Conservation (phyloP, 2,888 invertebrate species). For the Phengaris arion region DNA sequence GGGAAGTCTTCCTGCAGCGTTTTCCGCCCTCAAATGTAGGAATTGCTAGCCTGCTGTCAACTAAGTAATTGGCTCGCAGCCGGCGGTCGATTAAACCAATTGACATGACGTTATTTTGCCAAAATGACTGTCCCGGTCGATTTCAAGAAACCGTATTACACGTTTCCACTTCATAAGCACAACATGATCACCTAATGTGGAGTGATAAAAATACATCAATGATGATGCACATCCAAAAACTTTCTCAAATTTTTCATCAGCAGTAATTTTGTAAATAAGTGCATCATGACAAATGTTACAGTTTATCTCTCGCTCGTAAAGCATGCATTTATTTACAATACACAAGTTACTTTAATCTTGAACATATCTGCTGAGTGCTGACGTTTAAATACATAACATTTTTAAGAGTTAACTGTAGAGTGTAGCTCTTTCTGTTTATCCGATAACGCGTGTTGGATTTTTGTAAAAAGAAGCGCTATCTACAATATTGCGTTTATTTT, state of each 20-base stretch:
- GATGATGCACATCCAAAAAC: neutral
- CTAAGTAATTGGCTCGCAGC: slow-evolving; percentile 76
- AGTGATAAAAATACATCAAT: neutral
- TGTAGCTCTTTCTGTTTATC: too few species aligned
- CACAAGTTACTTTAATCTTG: slow-evolving; percentile 1
- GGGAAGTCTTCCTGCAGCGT: slow-evolving; percentile 74
- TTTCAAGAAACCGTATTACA: slow-evolving; percentile 35
- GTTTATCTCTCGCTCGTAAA: slow-evolving; percentile 13
- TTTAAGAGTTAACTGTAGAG: too few species aligned
- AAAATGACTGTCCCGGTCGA: slow-evolving; percentile 50
- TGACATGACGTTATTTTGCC: slow-evolving; percentile 76
- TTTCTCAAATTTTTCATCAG: neutral
- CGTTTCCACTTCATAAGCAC: neutral
- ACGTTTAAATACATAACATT: neutral
- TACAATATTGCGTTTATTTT: too few species aligned
- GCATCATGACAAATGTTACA: slow-evolving; percentile 7
- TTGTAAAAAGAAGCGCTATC: too few species aligned
- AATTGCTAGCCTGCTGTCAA: slow-evolving; percentile 77
- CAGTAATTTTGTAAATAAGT: slow-evolving; percentile 3
- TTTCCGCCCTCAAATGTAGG: slow-evolving; percentile 78
- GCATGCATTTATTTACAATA: slow-evolving; percentile 15
- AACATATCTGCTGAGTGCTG: neutral
- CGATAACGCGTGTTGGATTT: too few species aligned
- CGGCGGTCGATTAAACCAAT: slow-evolving; percentile 75
- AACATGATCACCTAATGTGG: neutral